Percentiles rank a stretch among this genome's conserved stretches.
Conservation (phyloP, 2,113 vertebrate genomes). For the Piliocolobus tephrosceles region DNA sequence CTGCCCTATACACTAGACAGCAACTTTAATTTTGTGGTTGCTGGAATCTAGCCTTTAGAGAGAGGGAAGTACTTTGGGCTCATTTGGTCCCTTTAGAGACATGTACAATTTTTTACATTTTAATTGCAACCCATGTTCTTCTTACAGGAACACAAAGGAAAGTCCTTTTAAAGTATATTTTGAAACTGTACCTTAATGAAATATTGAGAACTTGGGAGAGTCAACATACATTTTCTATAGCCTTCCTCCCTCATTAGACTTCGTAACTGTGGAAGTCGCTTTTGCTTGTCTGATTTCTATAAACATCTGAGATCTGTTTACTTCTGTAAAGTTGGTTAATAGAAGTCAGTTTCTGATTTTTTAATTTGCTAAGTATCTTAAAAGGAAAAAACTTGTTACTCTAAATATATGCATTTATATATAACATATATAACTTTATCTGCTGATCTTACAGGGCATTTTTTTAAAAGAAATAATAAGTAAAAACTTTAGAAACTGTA, state of each 20-base stretch:
- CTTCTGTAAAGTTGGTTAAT: not conserved
- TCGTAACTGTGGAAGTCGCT: slow-evolving; percentile 67
- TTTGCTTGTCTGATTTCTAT: slow-evolving; percentile 81
- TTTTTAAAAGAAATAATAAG: not conserved
- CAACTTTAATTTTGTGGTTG: slow-evolving; percentile 35
- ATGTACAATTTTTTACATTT: slow-evolving; percentile 38
- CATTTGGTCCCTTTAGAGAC: not conserved
- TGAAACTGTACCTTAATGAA: slow-evolving; percentile 83
- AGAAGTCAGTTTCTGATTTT: slow-evolving; percentile 28
- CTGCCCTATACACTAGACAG: not conserved
- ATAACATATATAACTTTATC: slow-evolving; percentile 32
- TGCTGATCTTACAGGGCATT: not conserved
- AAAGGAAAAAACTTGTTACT: slow-evolving; percentile 8
- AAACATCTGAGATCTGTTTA: slow-evolving; percentile 84
- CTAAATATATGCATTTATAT: not conserved
- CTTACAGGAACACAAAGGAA: slow-evolving; percentile 38
- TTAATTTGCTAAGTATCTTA: not conserved
- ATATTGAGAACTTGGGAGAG: slow-evolving; percentile 80
- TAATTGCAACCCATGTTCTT: slow-evolving; percentile 24
- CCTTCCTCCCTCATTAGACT: slow-evolving; percentile 73
- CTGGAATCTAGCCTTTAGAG: slow-evolving; percentile 33
- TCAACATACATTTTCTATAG: slow-evolving; percentile 80
- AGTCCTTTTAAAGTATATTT: slow-evolving; percentile 14
- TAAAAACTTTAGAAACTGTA: not conserved
- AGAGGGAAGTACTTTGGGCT: not conserved